Evolutionary conservation across 2,888 invertebrate species (phyloP).

Genomic region (Germaria angustata): DNA sequence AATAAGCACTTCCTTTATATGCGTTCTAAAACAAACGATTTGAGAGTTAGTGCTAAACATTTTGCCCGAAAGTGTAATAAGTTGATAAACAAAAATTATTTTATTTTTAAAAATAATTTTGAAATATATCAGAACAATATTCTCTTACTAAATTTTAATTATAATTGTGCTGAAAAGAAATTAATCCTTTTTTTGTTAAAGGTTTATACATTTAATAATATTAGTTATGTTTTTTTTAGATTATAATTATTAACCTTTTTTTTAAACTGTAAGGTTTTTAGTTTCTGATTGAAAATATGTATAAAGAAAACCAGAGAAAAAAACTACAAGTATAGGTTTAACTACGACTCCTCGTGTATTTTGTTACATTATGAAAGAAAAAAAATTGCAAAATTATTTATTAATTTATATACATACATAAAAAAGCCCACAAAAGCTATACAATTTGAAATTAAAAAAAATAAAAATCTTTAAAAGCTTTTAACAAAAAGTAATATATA

Average conservation of each 20-base stretch:
- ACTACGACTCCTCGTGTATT: slow-evolving; percentile 51
- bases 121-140: neutral
- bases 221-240: slow-evolving; percentile 40
- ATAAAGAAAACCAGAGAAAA: slow-evolving; percentile 12
- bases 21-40: neutral
- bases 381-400: slow-evolving; percentile 58
- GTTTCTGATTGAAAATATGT: slow-evolving; percentile 21
- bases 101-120: no score
- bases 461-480: slow-evolving; percentile 55
- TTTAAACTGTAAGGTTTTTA: slow-evolving; percentile 35
- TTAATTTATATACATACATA: slow-evolving; percentile 53
- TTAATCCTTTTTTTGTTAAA: slow-evolving; percentile 28
- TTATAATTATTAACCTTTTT: slow-evolving; percentile 31
- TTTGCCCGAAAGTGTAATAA: no score
- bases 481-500: slow-evolving; percentile 68
- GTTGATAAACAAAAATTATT: no score
- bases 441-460: slow-evolving; percentile 64
- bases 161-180: slow-evolving; percentile 18
- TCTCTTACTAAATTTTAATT: neutral
- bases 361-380: slow-evolving; percentile 50
- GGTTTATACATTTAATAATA: slow-evolving; percentile 3
- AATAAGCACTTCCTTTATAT: no score
- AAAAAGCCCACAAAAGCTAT: slow-evolving; percentile 47
- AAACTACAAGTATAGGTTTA: slow-evolving; percentile 32
- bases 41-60: neutral